A percentile compares a stretch with the other conserved stretches of the same genome.
phyloP scores from a whole-genome alignment of 1,140 invertebrate species.

The Matsumurasca onukii region DNA sequence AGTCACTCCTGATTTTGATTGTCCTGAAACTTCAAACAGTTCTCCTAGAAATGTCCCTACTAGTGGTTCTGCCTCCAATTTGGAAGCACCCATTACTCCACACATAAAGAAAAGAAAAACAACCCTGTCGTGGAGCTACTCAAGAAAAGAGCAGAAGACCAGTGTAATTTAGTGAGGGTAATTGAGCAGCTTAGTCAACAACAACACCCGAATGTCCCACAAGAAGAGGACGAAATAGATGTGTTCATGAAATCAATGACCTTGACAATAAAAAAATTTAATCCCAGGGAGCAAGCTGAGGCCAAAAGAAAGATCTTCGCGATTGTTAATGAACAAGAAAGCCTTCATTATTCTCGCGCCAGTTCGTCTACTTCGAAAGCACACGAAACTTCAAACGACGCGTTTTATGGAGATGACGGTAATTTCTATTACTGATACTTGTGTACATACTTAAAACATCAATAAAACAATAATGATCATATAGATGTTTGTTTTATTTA shows the following conservation, averaged over 20 bases:
- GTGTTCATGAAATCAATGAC: background rate
- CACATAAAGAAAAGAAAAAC: background rate
- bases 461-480: background rate
- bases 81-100: no score
- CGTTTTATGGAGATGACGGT: background rate
- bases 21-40: no score
- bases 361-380: background rate
- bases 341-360: background rate
- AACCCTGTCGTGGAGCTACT: background rate
- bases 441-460: background rate
- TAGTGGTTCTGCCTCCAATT: no score
- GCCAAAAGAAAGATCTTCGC: background rate
- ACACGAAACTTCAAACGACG: background rate
- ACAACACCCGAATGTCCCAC: no score
- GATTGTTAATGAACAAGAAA: background rate
- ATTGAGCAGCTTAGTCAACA: background rate
- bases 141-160: background rate
- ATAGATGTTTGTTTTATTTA: background rate
- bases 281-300: background rate
- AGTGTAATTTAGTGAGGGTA: background rate
- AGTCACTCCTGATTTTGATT: no score
- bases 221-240: background rate
- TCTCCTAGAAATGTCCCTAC: no score
- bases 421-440: background rate
- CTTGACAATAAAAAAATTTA: constrained; percentile 13